A percentile compares a stretch with the other conserved stretches of the same genome.
phyloP scores from a whole-genome alignment of 2,797 vertebrate species.

The Silurus aristotelis region DNA sequence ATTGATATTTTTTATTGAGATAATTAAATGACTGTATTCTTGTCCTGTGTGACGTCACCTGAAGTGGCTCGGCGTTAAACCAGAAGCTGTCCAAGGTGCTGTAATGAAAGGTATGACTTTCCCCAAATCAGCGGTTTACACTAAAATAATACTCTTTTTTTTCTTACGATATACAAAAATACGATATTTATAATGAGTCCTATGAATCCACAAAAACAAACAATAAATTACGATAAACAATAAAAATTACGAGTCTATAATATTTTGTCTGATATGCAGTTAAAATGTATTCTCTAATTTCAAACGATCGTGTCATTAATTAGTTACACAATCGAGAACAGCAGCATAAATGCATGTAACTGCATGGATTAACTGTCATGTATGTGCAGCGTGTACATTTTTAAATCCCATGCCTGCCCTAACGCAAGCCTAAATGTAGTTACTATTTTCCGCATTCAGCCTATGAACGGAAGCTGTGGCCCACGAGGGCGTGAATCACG shows the following conservation, averaged over 20 bases:
- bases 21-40: neutral
- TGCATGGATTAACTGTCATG: constrained; percentile 3
- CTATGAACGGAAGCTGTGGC: constrained; percentile 63
- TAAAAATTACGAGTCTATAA: neutral
- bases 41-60: neutral
- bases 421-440: constrained; percentile 16
- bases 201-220: neutral
- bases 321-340: neutral
- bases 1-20: constrained; percentile 14
- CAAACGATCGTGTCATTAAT: neutral
- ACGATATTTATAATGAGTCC: neutral
- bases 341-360: neutral
- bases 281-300: neutral
- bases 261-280: neutral
- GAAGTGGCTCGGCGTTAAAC: neutral
- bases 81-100: constrained; percentile 69
- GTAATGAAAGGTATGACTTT: constrained; percentile 44
- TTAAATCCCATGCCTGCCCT: neutral
- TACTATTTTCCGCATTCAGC: constrained; percentile 36
- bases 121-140: neutral
- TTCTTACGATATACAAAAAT: neutral
- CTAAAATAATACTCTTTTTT: neutral
- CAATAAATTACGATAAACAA: neutral
- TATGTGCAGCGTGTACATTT: neutral
- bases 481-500: constrained; percentile 55